These are phyloP conservation scores for Sardinella longiceps DNA, from an alignment of 2,797 vertebrate genomes.

Conservation along the genomic window DNA sequence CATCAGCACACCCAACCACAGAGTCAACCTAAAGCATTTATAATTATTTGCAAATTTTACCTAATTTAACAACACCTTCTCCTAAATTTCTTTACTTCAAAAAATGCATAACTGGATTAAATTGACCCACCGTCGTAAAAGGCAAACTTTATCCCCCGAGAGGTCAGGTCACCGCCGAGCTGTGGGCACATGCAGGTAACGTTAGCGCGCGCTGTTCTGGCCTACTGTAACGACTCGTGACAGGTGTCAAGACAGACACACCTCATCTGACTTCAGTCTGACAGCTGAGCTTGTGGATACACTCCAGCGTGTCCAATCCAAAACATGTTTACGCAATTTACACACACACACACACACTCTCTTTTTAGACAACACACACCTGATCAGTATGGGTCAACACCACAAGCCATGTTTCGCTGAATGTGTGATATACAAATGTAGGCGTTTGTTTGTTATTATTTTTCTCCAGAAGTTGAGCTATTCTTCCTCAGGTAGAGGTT, in stretches of 20 bases:
- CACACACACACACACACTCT: not conserved
- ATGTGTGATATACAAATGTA: not conserved
- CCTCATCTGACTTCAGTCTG: not conserved
- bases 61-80: not conserved
- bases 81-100: not conserved
- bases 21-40: not conserved
- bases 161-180: not conserved
- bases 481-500: conserved; percentile 11
- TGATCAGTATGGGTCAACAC: not conserved
- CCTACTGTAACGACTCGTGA: not conserved
- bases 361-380: not conserved
- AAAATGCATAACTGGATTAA: not conserved
- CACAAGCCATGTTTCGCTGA: not conserved
- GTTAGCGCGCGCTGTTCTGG: not conserved
- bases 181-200: not conserved
- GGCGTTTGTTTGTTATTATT: too few relatives aligned
- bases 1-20: not conserved
- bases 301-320: not conserved
- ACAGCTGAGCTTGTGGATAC: not conserved
- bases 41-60: not conserved
- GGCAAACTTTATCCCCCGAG: not conserved
- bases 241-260: not conserved
- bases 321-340: not conserved
- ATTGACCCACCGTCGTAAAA: not conserved
- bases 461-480: not conserved